phyloP scores from a whole-genome alignment of 2,888 invertebrate species.

The Marronus borbonicus region DNA sequence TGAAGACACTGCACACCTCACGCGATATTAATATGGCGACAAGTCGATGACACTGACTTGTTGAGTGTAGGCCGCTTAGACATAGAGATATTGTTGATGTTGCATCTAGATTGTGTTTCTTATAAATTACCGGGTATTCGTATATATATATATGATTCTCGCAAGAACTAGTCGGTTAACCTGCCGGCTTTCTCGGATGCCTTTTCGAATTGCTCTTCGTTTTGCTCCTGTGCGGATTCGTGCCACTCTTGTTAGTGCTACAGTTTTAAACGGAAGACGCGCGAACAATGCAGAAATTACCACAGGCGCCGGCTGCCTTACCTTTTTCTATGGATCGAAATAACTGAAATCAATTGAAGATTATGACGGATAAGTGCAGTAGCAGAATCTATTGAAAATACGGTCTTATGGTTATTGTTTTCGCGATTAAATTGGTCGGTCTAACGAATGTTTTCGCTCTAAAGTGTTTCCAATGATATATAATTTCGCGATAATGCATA shows the following conservation, averaged over 20 bases:
- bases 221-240: slow-evolving; percentile 28
- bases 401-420: slow-evolving; percentile 43
- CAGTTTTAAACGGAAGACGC: slow-evolving; percentile 42
- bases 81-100: slow-evolving; percentile 68
- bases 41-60: slow-evolving; percentile 68
- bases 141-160: slow-evolving; percentile 57
- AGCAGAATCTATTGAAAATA: slow-evolving; percentile 44
- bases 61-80: slow-evolving; percentile 67
- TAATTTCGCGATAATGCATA: slow-evolving; percentile 35
- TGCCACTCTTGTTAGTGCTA: slow-evolving; percentile 42
- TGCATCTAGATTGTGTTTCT: slow-evolving; percentile 68
- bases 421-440: slow-evolving; percentile 10
- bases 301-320: slow-evolving; percentile 43
- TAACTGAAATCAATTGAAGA: slow-evolving; percentile 46
- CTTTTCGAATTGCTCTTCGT: slow-evolving; percentile 60
- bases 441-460: slow-evolving; percentile 17
- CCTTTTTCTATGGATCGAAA: slow-evolving; percentile 34
- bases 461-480: slow-evolving; percentile 43
- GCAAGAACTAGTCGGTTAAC: slow-evolving; percentile 67
- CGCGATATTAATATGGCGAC: slow-evolving; percentile 69
- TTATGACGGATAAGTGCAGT: slow-evolving; percentile 45
- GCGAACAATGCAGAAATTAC: slow-evolving; percentile 45
- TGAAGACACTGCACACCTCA: slow-evolving; percentile 66
- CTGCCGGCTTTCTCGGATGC: slow-evolving; percentile 63
- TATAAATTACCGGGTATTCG: slow-evolving; percentile 68